phyloP scores from a whole-genome alignment of 2,888 invertebrate genomes.

The Clitarchus hookeri region DNA sequence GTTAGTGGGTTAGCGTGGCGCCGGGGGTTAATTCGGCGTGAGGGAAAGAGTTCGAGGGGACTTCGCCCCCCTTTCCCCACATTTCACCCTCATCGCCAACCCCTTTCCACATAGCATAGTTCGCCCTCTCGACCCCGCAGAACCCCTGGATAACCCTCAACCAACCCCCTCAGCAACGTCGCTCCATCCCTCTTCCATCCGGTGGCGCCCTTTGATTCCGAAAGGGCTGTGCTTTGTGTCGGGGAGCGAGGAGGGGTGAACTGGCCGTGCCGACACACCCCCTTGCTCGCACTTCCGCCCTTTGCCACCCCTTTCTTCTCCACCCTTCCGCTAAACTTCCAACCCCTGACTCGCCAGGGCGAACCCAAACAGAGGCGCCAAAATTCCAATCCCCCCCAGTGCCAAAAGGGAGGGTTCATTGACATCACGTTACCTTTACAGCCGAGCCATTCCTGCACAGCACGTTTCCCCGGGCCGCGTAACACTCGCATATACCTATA shows the following conservation, averaged over 20 bases:
- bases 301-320: not conserved
- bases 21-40: not conserved
- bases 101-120: not conserved
- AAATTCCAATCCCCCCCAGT: not conserved
- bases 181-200: not conserved
- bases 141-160: constrained; percentile 35
- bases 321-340: not conserved
- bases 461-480: not conserved
- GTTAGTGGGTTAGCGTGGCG: constrained; percentile 4
- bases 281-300: constrained; percentile 1
- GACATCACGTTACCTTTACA: not conserved
- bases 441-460: not conserved
- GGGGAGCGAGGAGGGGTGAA: not conserved
- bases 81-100: not conserved
- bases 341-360: not conserved
- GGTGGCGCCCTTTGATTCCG: not conserved
- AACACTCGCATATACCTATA: too few species aligned
- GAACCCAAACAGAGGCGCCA: constrained; percentile 7
- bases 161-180: constrained; percentile 36
- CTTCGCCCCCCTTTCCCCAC: constrained; percentile 48
- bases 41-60: not conserved
- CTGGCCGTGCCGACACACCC: not conserved
- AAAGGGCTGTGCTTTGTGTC: not conserved
- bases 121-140: constrained; percentile 40
- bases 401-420: not conserved